Percentiles rank a stretch among this genome's conserved stretches.
Evolutionary conservation across 2,113 vertebrate genomes (phyloP).

Genomic region (Centropristis striata): DNA sequence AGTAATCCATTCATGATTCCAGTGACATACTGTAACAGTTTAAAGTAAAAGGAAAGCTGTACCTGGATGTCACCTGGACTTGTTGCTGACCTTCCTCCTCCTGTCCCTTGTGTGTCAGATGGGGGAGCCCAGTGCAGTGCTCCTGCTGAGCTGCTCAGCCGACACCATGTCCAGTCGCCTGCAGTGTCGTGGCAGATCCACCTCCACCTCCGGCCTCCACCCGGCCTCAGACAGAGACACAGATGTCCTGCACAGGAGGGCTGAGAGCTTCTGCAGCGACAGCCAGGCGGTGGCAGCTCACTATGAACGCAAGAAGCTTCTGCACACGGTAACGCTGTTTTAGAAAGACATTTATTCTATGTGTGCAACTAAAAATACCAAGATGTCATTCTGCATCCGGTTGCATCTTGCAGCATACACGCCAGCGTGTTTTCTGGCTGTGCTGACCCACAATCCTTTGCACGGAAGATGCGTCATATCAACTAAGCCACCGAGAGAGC

Average conservation of each 20-base stretch:
- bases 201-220: slow-evolving; percentile 53
- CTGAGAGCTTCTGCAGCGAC: slow-evolving; percentile 84
- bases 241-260: slow-evolving; percentile 69
- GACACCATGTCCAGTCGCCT: slow-evolving; percentile 89
- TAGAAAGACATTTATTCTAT: neutral
- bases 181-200: slow-evolving; percentile 73
- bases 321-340: slow-evolving; percentile 87
- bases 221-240: slow-evolving; percentile 45
- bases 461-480: too few relatives aligned
- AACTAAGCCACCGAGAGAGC: too few relatives aligned
- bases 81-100: neutral
- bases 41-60: neutral
- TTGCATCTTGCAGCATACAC: too few relatives aligned
- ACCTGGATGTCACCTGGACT: neutral
- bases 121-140: slow-evolving; percentile 88
- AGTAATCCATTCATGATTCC: too few relatives aligned
- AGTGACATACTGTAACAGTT: neutral
- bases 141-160: slow-evolving; percentile 90
- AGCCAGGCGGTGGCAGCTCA: slow-evolving; percentile 83
- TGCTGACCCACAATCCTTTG: too few relatives aligned
- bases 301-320: slow-evolving; percentile 88
- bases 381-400: too few relatives aligned
- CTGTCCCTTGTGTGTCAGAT: slow-evolving; percentile 81
- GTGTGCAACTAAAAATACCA: too few relatives aligned
- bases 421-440: too few relatives aligned